Evolutionary conservation across 2,888 invertebrate species (phyloP), one percentile per base, ranked within the genome.

Genomic region (Leptinotarsa peninsularis): DNA sequence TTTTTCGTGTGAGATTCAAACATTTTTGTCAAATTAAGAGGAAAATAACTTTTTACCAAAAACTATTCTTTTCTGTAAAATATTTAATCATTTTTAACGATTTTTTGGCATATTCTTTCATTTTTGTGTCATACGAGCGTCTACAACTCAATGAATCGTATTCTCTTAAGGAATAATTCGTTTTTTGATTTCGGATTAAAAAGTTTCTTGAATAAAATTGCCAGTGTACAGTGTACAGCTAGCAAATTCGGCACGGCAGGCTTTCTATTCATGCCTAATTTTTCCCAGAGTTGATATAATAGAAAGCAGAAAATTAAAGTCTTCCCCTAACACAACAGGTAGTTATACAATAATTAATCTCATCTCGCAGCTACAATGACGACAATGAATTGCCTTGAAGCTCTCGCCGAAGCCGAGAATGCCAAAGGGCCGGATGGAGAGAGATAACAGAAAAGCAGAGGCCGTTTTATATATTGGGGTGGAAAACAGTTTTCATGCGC

Each of bases 261-360:
- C 54, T 63, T 18, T 67, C 72, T 72, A 68, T 69, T 72, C 66
- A 54, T 23, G 50, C 56, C 72, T 74, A 76, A 78, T 76, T 78
- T 76, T 78, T 76, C 52, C 67, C 69, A 67, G 75, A 74, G 78
- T 73, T 72, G 72, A 78, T 76, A 74, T 73, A 76, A 76, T 73
- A 74, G 73, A 67, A 71, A 76, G 74, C 76, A 73, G 76, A 74
- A 77, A 74, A 76, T 74, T 76, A 76, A 77, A 76, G 56, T 76
- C 50, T 73, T 72, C 66, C 70, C 56, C 21, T 67, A 54, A 67
- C 75, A 77, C 79, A 79, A 79, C 79, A 79, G 79, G 79, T 79
- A 77, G 79, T 76, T 79, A 79, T 71, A 75, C 74, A 76, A 77
- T 79, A 79, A 79, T 79, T 79, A 77, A 79, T 79, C 73, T 74